Base-by-base conservation (phyloP, 1,140 invertebrate species). In the Spodoptera litura region DNA sequence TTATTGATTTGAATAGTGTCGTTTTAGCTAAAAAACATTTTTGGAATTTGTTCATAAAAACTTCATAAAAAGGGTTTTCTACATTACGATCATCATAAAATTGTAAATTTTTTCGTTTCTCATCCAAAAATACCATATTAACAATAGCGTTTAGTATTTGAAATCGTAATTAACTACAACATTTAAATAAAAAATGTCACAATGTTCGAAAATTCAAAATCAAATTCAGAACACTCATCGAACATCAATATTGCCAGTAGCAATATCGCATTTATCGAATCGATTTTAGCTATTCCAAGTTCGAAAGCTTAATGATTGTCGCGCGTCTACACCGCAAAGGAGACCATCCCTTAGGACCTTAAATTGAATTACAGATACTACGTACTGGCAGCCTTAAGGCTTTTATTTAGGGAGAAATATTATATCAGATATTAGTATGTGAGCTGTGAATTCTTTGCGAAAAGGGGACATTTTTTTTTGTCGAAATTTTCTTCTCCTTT, bases 341-440 rank as follows among this genome's bases (percentile, higher is more conserved):
- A 9, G 31, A 38, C 31, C 35, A 11, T 35, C 56, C 44, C 49
- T 52, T 53, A 64, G 59, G 59, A 76, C 49, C 11, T 11, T 2
- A 35, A 15, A 79, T 79, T 79, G 78, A 79, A 79, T 79, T 75
- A 79, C 78, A 13, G 52, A 11, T 9, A 12, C 49, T 13, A 62
- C 6, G 35, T 62, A 75, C 56, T 35, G 12, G 61, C 59, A 31
- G 56, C 59, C 59, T 15, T 20, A 76, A 64, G 73, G 59, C 56
- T 74, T 74, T 74, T 61, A 61, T 74, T 74, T 51, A 35, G 58
- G 73, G 27, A 53, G 49, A 51, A 76, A 76, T 76, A 76, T 76
- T 76, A 76, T 76, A 64, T 64, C 73, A 64, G 52, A 79, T 72
- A 79, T 79, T 74, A 79, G 61, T 58, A 79, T 72, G 78, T 74